A percentile compares a stretch with the other conserved stretches of the same genome.
phyloP scores from a whole-genome alignment of 2,113 vertebrate species.

The Pituophis catenifer region DNA sequence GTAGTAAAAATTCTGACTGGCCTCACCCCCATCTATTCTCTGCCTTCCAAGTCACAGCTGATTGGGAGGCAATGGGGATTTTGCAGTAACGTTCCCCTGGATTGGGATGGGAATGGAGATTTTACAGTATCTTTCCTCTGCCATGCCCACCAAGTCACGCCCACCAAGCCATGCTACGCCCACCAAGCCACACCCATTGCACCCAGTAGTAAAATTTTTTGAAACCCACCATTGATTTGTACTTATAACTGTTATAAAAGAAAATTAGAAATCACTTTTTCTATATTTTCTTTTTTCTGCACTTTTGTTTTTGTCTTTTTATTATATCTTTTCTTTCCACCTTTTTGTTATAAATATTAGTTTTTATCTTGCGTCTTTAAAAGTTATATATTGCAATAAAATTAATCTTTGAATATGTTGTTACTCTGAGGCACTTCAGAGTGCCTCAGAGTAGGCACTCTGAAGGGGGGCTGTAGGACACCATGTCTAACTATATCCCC shows the following conservation, averaged over 20 bases:
- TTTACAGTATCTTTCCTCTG: too few relatives aligned
- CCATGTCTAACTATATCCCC: background rate
- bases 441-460: too few relatives aligned
- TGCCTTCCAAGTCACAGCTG: too few relatives aligned
- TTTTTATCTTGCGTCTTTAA: background rate
- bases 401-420: background rate
- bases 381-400: background rate
- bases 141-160: too few relatives aligned
- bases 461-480: background rate
- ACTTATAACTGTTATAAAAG: background rate
- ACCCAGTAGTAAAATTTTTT: too few relatives aligned
- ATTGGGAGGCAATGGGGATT: too few relatives aligned
- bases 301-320: background rate
- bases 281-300: background rate
- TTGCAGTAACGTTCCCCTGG: too few relatives aligned
- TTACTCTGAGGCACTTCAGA: background rate
- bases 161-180: too few relatives aligned
- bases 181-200: too few relatives aligned
- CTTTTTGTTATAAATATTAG: background rate
- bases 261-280: background rate
- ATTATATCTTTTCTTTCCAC: background rate
- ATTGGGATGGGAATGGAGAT: too few relatives aligned
- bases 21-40: too few relatives aligned
- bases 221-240: background rate
- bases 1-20: too few relatives aligned